phyloP scores from a whole-genome alignment of 2,888 invertebrate genomes.

The Aricia artaxerxes region DNA sequence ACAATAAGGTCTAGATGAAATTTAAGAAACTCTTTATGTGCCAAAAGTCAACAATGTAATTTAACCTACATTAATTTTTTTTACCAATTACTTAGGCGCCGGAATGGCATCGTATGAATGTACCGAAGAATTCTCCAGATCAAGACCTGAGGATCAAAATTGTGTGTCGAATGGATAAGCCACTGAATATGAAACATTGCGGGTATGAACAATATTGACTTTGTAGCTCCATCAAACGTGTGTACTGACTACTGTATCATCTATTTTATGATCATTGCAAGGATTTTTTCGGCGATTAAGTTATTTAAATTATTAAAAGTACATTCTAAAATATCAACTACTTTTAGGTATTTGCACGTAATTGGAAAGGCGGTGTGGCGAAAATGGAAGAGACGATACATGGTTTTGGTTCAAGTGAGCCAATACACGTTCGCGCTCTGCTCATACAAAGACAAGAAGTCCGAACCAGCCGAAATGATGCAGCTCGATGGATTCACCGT shows the following conservation, averaged over 20 bases:
- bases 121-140: conserved; percentile 96
- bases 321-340: not conserved
- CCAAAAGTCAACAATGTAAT: not conserved
- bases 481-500: conserved; percentile 99
- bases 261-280: no score
- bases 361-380: conserved; percentile 98
- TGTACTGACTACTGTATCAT: not conserved
- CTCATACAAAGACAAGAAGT: conserved; percentile 99
- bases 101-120: conserved; percentile 99
- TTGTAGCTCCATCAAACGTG: not conserved
- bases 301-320: not conserved
- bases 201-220: conserved; percentile 78
- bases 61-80: not conserved
- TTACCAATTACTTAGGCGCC: conserved; percentile 82
- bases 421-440: conserved; percentile 99
- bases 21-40: not conserved
- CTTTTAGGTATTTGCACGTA: conserved; percentile 89
- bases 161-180: conserved; percentile 98
- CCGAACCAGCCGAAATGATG: conserved; percentile 99
- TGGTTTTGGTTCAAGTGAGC: conserved; percentile 98
- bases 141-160: conserved; percentile 98
- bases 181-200: conserved; percentile 99
- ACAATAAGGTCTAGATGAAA: not conserved
- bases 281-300: no score
- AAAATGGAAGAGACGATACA: conserved; percentile 99